Evolutionary conservation across 2,113 vertebrate species (phyloP).

Genomic region (Cochlearius cochlearius): DNA sequence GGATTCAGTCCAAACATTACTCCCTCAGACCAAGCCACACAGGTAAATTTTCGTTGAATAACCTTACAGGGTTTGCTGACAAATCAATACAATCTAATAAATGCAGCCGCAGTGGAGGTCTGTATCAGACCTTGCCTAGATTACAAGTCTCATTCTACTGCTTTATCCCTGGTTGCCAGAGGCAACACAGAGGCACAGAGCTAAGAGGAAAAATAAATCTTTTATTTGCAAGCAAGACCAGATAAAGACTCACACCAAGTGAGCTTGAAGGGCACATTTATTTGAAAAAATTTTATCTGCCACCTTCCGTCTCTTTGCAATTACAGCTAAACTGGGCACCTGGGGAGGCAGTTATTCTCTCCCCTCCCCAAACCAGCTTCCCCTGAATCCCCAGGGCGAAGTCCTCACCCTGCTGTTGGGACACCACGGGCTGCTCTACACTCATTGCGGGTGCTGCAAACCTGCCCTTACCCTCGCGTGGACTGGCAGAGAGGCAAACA

Average conservation of each 20-base stretch:
- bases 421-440: rapidly evolving
- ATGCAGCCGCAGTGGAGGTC: not conserved
- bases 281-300: not conserved
- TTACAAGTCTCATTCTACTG: not conserved
- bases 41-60: not conserved
- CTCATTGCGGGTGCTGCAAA: rapidly evolving
- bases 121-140: not conserved
- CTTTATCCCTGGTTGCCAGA: not conserved
- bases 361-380: not conserved
- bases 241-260: not conserved
- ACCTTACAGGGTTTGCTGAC: not conserved
- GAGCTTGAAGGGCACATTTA: not conserved
- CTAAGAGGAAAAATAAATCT: not conserved
- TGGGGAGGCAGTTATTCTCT: not conserved
- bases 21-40: not conserved
- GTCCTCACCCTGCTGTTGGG: not conserved
- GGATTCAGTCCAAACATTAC: not conserved
- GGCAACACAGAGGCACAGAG: not conserved
- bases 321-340: not conserved
- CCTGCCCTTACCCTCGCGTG: not conserved
- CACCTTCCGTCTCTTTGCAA: not conserved
- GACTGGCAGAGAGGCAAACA: too few relatives aligned
- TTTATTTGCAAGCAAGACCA: not conserved
- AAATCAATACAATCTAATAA: not conserved
- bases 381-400: not conserved